These are phyloP conservation scores for Pteria penguin DNA, from an alignment of 2,888 invertebrate genomes.

Conservation along the genomic window DNA sequence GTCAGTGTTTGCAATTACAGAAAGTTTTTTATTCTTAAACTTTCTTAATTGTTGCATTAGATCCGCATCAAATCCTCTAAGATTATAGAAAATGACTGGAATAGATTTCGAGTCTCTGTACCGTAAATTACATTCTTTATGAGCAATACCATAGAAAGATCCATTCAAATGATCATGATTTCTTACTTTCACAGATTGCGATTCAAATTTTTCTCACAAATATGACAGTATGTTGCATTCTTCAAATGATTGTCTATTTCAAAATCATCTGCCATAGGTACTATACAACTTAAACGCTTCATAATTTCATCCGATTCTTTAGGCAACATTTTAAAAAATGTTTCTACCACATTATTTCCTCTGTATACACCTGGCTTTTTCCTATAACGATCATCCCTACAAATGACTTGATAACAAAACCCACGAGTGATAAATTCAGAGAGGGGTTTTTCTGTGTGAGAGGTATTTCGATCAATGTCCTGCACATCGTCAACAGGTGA, in stretches of 20 bases:
- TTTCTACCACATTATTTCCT: slow-evolving; percentile 27
- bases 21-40: too few relatives aligned
- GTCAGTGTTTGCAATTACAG: slow-evolving; percentile 16
- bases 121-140: too few relatives aligned
- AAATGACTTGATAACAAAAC: slow-evolving; percentile 41
- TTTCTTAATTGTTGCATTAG: slow-evolving; percentile 10
- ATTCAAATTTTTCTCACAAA: slow-evolving; percentile 30
- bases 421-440: too few relatives aligned
- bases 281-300: slow-evolving; percentile 17
- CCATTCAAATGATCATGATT: slow-evolving; percentile 25
- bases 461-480: background rate
- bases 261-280: slow-evolving; percentile 31
- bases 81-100: slow-evolving; percentile 32
- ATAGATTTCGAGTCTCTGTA: slow-evolving; percentile 18
- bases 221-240: slow-evolving; percentile 20
- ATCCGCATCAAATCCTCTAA: slow-evolving; percentile 28
- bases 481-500: slow-evolving; percentile 24
- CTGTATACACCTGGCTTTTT: slow-evolving; percentile 36
- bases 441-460: too few relatives aligned
- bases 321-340: slow-evolving; percentile 29
- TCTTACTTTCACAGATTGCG: slow-evolving; percentile 12
- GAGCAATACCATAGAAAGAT: too few relatives aligned
- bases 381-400: slow-evolving; percentile 33
- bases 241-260: slow-evolving; percentile 10
- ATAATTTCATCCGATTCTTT: slow-evolving; percentile 39